Evolutionary conservation across 1,140 invertebrate genomes (phyloP).

Genomic region (Cotesia vestalis): DNA sequence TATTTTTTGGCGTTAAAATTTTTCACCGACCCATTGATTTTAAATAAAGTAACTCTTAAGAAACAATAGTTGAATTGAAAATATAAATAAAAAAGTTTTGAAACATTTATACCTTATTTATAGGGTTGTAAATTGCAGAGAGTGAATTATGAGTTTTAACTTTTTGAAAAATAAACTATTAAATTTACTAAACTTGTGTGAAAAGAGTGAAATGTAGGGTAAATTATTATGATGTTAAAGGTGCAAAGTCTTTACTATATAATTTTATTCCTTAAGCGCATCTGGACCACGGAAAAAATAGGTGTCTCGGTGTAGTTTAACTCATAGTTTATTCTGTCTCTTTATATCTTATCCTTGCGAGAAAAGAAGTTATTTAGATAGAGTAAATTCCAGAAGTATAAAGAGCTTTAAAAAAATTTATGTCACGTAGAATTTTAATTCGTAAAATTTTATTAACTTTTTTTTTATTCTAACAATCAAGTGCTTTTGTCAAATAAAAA

Average conservation of each 20-base stretch:
- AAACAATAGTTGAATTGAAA: neutral
- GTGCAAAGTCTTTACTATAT: conserved; percentile 12
- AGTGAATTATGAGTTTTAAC: neutral
- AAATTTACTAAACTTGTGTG: conserved; percentile 9
- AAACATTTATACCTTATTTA: neutral
- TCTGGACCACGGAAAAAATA: conserved; percentile 16
- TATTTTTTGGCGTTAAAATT: no score
- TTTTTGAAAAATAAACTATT: conserved; percentile 3
- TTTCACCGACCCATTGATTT: no score
- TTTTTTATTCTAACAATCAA: no score
- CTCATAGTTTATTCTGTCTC: neutral
- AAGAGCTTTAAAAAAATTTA: no score
- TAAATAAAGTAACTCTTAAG: no score
- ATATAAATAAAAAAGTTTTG: conserved; percentile 4
- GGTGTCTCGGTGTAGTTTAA: neutral
- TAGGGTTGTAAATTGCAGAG: neutral
- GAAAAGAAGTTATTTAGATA: neutral
- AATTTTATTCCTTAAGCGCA: conserved; percentile 14
- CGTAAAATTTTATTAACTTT: no score
- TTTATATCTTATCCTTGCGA: neutral
- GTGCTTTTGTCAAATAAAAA: no score
- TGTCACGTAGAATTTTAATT: no score
- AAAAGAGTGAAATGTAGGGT: conserved; percentile 8
- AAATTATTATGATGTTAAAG: conserved; percentile 10
- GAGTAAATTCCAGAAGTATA: no score